phyloP scores from a whole-genome alignment of 2,888 invertebrate genomes.

The Aphodius granarius region DNA sequence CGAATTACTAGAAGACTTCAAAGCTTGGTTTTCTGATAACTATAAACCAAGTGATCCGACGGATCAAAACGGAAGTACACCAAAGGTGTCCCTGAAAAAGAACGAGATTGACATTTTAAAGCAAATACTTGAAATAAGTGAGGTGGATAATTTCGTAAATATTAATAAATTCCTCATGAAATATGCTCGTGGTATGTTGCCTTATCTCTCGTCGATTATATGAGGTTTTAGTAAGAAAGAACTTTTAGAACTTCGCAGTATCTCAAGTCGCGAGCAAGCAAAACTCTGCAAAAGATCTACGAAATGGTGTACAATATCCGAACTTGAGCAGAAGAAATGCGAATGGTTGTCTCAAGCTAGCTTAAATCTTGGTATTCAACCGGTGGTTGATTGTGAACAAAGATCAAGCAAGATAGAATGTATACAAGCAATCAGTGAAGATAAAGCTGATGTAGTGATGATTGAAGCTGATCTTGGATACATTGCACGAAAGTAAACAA shows the following conservation, averaged over 20 bases:
- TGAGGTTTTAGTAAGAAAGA: neutral
- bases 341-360: conserved; percentile 61
- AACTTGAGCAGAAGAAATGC: conserved; percentile 62
- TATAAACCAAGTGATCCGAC: neutral
- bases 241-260: neutral
- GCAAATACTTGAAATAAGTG: neutral
- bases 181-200: neutral
- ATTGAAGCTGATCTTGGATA: conserved; percentile 58
- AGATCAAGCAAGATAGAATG: conserved; percentile 57
- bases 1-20: conserved; percentile 10
- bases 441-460: conserved; percentile 60
- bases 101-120: neutral
- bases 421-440: conserved; percentile 56
- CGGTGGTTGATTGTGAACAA: conserved; percentile 59
- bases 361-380: conserved; percentile 61
- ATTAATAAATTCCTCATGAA: neutral
- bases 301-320: conserved; percentile 64
- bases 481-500: conserved; percentile 12
- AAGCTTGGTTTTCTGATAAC: neutral
- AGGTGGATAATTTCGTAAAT: neutral
- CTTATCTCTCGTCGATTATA: neutral
- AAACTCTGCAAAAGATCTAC: conserved; percentile 44
- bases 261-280: conserved; percentile 34
- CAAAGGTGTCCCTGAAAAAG: neutral
- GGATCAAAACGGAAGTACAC: neutral